phyloP scores from a whole-genome alignment of 2,113 vertebrate species.

The Larimichthys crocea region DNA sequence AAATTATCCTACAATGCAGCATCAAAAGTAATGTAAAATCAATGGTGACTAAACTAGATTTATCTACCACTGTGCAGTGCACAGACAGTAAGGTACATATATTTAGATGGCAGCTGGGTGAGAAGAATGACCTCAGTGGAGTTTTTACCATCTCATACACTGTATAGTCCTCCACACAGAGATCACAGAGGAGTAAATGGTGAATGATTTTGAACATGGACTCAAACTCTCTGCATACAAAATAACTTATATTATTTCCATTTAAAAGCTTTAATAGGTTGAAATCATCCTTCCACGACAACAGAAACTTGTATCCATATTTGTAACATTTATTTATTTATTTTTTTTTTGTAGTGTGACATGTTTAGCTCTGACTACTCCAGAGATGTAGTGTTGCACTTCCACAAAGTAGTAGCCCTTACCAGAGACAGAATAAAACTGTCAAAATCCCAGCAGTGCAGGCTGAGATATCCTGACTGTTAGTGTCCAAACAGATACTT shows the following conservation, averaged over 20 bases:
- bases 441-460: not conserved
- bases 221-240: not conserved
- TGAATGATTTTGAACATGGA: not conserved
- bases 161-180: not conserved
- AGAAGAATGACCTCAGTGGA: not conserved
- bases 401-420: not conserved
- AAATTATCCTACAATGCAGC: not conserved
- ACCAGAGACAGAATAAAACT: not conserved
- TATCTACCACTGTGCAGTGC: not conserved
- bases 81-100: not conserved
- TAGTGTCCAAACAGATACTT: not conserved
- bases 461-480: not conserved
- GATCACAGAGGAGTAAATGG: not conserved
- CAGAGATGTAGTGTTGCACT: no score
- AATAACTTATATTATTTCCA: not conserved
- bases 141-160: not conserved
- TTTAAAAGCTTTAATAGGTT: not conserved
- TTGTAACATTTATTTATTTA: fast-evolving
- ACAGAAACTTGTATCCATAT: not conserved
- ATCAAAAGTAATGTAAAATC: constrained; percentile 1
- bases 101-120: not conserved
- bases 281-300: not conserved
- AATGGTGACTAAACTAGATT: constrained; percentile 1
- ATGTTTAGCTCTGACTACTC: no score
- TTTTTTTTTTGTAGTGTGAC: no score